Conservation (phyloP, 2,888 invertebrate genomes). For the Neocrepidodera transversa region DNA sequence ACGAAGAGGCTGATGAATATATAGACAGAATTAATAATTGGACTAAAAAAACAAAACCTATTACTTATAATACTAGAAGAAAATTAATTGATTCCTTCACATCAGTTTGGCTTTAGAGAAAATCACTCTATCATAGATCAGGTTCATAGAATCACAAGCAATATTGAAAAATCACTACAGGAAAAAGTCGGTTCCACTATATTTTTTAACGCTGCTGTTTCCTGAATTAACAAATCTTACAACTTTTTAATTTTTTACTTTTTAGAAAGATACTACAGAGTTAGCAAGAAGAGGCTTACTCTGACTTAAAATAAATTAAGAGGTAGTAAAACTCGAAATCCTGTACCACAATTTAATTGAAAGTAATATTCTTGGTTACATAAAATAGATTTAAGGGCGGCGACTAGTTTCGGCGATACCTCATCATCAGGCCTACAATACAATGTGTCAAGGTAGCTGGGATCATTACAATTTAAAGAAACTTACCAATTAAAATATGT, state of each 20-base stretch:
- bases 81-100: background rate
- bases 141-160: background rate
- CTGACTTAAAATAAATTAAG: background rate
- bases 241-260: background rate
- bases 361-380: no score
- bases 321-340: no score
- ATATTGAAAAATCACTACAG: background rate
- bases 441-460: no score
- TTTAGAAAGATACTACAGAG: background rate
- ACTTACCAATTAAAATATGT: no score
- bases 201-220: background rate
- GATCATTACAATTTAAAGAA: no score
- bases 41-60: no score
- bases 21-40: no score
- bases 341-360: no score
- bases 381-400: no score
- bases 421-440: no score
- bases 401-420: no score
- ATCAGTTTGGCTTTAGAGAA: background rate
- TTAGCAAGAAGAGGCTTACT: background rate
- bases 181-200: background rate
- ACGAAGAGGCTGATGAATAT: no score
- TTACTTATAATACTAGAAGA: background rate
- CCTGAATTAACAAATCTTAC: background rate
- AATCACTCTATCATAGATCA: background rate